Evolutionary conservation across 1,140 invertebrate species (phyloP), one percentile per base, ranked within the genome.

Genomic region (Ceratosolen fusciceps): DNA sequence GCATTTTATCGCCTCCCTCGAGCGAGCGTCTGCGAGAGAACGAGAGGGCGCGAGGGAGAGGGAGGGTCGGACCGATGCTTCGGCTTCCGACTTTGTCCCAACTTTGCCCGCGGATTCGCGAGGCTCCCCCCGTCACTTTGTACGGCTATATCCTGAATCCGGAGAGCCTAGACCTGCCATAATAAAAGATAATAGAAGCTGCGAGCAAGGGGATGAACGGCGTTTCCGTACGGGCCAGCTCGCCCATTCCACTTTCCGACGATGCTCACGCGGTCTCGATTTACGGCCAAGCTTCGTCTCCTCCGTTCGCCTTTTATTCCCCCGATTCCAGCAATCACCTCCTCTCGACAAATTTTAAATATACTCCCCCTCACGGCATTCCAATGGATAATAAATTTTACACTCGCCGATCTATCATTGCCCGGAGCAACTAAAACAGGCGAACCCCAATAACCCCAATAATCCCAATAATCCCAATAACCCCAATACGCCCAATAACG

Each of bases 161-260:
- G n/a, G n/a, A n/a, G n/a, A 56, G 34, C 34, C 26, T 74, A 60
- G 71, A 39, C 37, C n/a, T 24, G 26, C 24, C 29, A 24, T 24
- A 26, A 16, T 74, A 74, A 74, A 74, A 74, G 58, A 74, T 74
- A 74, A 74, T 74, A 49, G 73, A 65, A 65, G 39, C 43, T 52
- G 14, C 39, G 39, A 31, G 60, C 43, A 74, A 24, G 1, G 24
- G 56, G 37, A 62, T 39, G 68, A 1, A 0, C 34, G 14, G 0
- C 2, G 3, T 19, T 26, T 16, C 54, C 12, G 14, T 47, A 4
- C 19, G 2, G n/a, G 2, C 67, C 37, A 47, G 5, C 12, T 14
- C 21, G 7, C 34, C 26, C 5, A n/a, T 4, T 1, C 14, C 60
- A 52, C 21, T 34, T 1, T 0, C 60, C 24, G 14, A 19, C 29